These are phyloP conservation scores for Falco naumanni DNA, from an alignment of 2,797 vertebrate species.

Conservation along the genomic window DNA sequence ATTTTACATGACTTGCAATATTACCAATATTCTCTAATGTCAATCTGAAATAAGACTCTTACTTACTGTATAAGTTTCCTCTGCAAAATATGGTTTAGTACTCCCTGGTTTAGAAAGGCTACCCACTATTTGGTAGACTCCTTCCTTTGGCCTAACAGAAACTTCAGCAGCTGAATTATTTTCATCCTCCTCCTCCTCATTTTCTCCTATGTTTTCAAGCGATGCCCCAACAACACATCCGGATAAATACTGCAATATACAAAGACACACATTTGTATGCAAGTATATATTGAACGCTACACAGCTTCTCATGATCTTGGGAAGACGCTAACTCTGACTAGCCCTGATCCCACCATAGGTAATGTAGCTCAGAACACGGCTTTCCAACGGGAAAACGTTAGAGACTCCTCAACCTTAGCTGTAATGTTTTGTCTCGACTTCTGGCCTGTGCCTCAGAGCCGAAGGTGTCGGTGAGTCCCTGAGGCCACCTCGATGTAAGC, in stretches of 20 bases:
- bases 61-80: constrained; percentile 84
- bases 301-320: not conserved
- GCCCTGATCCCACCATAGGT: no score
- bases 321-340: not conserved
- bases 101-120: constrained; percentile 71
- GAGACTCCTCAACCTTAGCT: not conserved
- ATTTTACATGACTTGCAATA: not conserved
- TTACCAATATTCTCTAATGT: not conserved
- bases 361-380: not conserved
- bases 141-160: not conserved
- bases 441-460: fast-evolving
- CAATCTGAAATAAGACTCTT: not conserved
- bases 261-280: not conserved
- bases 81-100: constrained; percentile 52
- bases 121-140: constrained; percentile 85
- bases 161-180: not conserved
- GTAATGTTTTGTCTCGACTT: not conserved
- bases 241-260: constrained; percentile 81
- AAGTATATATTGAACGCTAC: no score
- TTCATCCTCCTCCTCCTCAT: constrained; percentile 76
- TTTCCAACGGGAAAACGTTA: not conserved
- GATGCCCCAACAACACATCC: constrained; percentile 72
- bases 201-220: constrained; percentile 58
- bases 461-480: not conserved
- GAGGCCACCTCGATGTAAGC: not conserved